phyloP scores from a whole-genome alignment of 2,797 vertebrate genomes.

The Pagetopsis macropterus region DNA sequence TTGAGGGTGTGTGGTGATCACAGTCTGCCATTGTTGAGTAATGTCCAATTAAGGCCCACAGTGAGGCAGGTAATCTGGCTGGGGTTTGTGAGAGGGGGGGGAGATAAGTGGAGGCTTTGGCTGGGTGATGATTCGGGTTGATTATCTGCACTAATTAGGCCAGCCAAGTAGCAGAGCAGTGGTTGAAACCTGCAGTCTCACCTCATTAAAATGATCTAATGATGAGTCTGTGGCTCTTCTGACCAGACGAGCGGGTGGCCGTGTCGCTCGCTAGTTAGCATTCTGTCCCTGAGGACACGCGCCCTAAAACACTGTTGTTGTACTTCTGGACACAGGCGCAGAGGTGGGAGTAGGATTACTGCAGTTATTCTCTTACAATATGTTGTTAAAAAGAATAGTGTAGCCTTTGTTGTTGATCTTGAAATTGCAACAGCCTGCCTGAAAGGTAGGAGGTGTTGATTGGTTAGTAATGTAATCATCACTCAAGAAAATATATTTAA shows the following conservation, averaged over 20 bases:
- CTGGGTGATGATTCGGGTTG: constrained; percentile 79
- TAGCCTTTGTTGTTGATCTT: constrained; percentile 26
- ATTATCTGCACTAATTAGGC: constrained; percentile 82
- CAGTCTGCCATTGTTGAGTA: constrained; percentile 72
- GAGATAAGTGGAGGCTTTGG: constrained; percentile 60
- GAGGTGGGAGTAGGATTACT: constrained; percentile 26
- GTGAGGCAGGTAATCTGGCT: constrained; percentile 71
- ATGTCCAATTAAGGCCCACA: constrained; percentile 76
- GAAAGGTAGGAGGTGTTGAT: constrained; percentile 38
- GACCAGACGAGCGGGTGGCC: constrained; percentile 71
- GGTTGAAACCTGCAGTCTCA: constrained; percentile 73
- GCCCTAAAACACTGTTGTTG: constrained; percentile 55
- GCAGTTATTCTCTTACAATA: constrained; percentile 27
- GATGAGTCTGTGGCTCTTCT: constrained; percentile 72
- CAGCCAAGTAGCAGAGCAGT: constrained; percentile 57
- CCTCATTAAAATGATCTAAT: constrained; percentile 84
- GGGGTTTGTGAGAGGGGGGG: constrained; percentile 41
- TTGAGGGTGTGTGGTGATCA: constrained; percentile 47
- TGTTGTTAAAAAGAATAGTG: constrained; percentile 25
- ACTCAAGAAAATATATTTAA: constrained; percentile 13
- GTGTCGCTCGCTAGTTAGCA: constrained; percentile 71
- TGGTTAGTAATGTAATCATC: constrained; percentile 32
- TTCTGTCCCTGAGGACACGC: constrained; percentile 64
- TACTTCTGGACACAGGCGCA: constrained; percentile 47
- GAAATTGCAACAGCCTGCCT: constrained; percentile 12